Percentiles rank a stretch among this genome's conserved stretches.
Evolutionary conservation across 2,113 vertebrate species (phyloP).

Genomic region (Reinhardtius hippoglossoides): DNA sequence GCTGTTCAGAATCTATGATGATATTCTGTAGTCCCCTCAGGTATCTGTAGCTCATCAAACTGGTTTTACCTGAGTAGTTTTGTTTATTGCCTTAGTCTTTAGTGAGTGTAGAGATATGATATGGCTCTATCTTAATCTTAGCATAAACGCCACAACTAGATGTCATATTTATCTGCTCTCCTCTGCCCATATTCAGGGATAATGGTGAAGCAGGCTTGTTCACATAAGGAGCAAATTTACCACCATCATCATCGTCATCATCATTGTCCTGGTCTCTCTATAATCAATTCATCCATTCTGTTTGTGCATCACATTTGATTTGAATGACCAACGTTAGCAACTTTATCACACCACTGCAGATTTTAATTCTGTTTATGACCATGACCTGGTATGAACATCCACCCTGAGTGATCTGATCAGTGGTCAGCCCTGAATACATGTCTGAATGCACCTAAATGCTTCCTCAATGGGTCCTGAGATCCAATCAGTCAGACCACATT

Average conservation of each 20-base stretch:
- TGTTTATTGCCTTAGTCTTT: conserved; percentile 57
- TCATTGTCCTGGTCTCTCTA: conserved; percentile 3
- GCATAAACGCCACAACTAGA: conserved; percentile 36
- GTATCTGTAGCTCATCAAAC: conserved; percentile 42
- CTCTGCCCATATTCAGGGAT: conserved; percentile 47
- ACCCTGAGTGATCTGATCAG: no score
- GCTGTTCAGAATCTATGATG: conserved; percentile 17
- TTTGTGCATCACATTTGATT: no score
- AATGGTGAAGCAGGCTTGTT: conserved; percentile 15
- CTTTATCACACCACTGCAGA: no score
- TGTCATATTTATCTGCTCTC: conserved; percentile 38
- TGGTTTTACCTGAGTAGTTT: conserved; percentile 43
- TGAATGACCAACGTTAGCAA: no score
- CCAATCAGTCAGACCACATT: neutral
- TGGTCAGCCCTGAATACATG: no score
- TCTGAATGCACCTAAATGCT: no score
- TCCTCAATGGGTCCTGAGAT: no score
- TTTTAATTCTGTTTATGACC: no score
- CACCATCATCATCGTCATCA: neutral
- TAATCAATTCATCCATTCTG: neutral
- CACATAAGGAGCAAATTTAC: conserved; percentile 1
- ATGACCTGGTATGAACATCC: no score
- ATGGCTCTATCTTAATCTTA: conserved; percentile 49
- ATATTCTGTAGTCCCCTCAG: conserved; percentile 54
- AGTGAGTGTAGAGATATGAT: conserved; percentile 50